Evolutionary conservation across 2,113 vertebrate genomes (phyloP), one percentile per base, ranked within the genome.

Genomic region (Penelope pileata): DNA sequence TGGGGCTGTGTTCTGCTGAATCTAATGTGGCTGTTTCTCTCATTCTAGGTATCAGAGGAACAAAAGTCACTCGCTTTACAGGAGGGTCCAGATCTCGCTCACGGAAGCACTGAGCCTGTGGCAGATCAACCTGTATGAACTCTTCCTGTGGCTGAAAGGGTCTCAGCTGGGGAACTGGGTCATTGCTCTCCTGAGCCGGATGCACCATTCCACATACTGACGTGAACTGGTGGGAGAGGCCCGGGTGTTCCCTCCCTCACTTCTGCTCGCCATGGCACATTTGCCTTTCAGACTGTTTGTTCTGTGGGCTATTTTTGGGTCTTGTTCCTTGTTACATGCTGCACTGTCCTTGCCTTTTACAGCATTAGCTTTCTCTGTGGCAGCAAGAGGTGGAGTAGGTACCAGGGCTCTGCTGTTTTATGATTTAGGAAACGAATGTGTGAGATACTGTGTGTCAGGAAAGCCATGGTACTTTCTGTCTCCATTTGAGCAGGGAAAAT

Each of bases 61-160:
- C 91, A 98, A 97, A 68, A 96, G 97, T 58, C 43, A 27, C 45
- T 99, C 98, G 0, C 81, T 98, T 79, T 98, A 94, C 86, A 97
- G 93, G 87, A 98, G 91, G 58, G 94, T 98, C 72, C 98, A 97
- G 95, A 98, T 99, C 96, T 97, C 97, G 5, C 60, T 99, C 87
- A 82, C 94, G 1, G 99, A 99, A 96, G 95, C 96, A 5, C 77
- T 99, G 69, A 95, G 83, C 86, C 96, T 99, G 58, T 98, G 98
- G 98, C 98, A 98, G 86, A 99, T 99, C 92, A 94, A 83, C 63
- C 63, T 99, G 32, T 98, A 98, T 27, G 98, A 99, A 97, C 90
- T 99, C 38, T 86, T 98, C 22, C 96, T 99, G 88, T 98, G 98
- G 96, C 75, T 98, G 83, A 98, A 97, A 87, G 97, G 98, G 34